phyloP scores from a whole-genome alignment of 2,113 vertebrate genomes.

The Pangasianodon hypophthalmus region DNA sequence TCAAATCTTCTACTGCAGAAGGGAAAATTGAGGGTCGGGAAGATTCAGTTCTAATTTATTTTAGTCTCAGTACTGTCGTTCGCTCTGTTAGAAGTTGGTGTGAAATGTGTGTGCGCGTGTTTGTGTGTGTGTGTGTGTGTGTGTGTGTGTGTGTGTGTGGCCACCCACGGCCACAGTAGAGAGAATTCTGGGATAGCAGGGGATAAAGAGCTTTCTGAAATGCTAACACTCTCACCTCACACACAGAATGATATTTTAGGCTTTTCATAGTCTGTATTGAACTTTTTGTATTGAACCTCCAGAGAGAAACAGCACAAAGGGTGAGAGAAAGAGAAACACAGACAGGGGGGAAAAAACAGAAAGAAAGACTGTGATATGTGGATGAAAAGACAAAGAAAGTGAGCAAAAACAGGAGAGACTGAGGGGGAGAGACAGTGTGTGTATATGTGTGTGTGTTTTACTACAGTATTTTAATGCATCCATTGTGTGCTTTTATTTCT shows the following conservation, averaged over 20 bases:
- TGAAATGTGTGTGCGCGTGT: constrained; percentile 2
- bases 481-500: neutral
- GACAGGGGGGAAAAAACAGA: neutral
- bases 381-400: neutral
- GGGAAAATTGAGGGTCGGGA: neutral
- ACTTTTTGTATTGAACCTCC: neutral
- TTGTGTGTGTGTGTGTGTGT: constrained; percentile 13
- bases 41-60: constrained; percentile 24
- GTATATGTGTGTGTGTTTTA: constrained; percentile 63
- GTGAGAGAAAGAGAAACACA: neutral
- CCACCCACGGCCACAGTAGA: neutral
- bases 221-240: constrained; percentile 22
- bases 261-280: constrained; percentile 27
- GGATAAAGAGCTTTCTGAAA: constrained; percentile 31
- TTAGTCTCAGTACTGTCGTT: constrained; percentile 7
- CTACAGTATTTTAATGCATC: neutral
- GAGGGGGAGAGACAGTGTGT: neutral
- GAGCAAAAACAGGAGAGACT: neutral
- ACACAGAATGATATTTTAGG: constrained; percentile 11
- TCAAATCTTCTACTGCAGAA: neutral
- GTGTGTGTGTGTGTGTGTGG: neutral
- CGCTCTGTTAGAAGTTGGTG: neutral
- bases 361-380: neutral
- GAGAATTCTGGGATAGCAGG: constrained; percentile 16
- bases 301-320: neutral